Conservation (phyloP, 2,888 invertebrate species). For the Agonopterix arenella region DNA sequence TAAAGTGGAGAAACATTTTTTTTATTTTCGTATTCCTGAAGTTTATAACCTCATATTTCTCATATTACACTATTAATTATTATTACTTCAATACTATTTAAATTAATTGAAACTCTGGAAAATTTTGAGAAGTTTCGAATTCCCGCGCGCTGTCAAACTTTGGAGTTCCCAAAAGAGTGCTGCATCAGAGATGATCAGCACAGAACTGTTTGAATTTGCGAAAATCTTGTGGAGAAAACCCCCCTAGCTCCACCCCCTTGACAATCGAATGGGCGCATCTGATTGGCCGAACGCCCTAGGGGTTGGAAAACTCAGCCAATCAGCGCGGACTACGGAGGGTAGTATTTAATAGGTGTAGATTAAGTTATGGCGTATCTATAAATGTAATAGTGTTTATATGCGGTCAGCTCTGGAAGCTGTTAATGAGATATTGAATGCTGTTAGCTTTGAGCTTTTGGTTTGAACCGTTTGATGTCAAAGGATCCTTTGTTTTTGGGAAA, state of each 20-base stretch:
- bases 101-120: constrained; percentile 8
- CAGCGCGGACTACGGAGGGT: constrained; percentile 31
- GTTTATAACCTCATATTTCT: too few relatives aligned
- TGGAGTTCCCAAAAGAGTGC: constrained; percentile 21
- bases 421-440: constrained; percentile 47
- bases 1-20: too few relatives aligned
- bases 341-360: constrained; percentile 70
- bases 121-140: constrained; percentile 30
- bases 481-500: constrained; percentile 1
- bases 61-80: too few relatives aligned
- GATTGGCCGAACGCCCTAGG: constrained; percentile 56
- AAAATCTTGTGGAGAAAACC: constrained; percentile 59
- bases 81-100: too few relatives aligned
- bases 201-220: constrained; percentile 56
- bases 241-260: constrained; percentile 62
- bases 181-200: constrained; percentile 33
- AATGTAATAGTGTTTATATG: constrained; percentile 63
- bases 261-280: constrained; percentile 28
- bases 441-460: too few relatives aligned
- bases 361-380: constrained; percentile 64
- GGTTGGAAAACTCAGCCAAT: constrained; percentile 65
- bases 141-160: constrained; percentile 23
- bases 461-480: too few relatives aligned
- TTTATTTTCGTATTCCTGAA: too few relatives aligned
- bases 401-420: constrained; percentile 42